These are phyloP conservation scores for Pygocentrus nattereri DNA, from an alignment of 2,797 vertebrate species.

Conservation along the genomic window DNA sequence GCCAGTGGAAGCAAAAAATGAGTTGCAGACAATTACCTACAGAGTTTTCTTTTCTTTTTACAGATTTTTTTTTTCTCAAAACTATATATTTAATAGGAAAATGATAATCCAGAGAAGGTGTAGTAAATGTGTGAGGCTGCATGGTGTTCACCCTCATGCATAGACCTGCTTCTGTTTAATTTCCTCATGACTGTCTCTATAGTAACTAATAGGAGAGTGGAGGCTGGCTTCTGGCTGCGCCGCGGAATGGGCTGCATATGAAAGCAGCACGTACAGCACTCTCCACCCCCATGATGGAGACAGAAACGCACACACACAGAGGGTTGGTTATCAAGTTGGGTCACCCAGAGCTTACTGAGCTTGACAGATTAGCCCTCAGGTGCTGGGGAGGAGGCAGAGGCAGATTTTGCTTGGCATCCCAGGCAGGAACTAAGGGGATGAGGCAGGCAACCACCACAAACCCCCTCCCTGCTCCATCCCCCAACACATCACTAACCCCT, in stretches of 20 bases:
- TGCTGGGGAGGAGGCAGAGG: slow-evolving; percentile 68
- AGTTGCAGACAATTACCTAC: background rate
- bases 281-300: slow-evolving; percentile 44
- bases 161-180: slow-evolving; percentile 52
- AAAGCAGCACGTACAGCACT: slow-evolving; percentile 45
- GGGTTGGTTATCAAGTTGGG: slow-evolving; percentile 50
- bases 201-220: slow-evolving; percentile 50
- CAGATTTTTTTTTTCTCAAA: background rate
- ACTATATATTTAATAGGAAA: slow-evolving; percentile 7
- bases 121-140: slow-evolving; percentile 35
- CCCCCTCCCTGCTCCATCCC: slow-evolving; percentile 68
- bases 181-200: slow-evolving; percentile 53
- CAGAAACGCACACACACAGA: slow-evolving; percentile 17
- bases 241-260: slow-evolving; percentile 44
- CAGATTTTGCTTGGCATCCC: slow-evolving; percentile 81
- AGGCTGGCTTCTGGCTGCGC: slow-evolving; percentile 50
- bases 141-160: slow-evolving; percentile 30
- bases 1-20: background rate
- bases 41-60: background rate
- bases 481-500: slow-evolving; percentile 71
- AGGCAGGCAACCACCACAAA: slow-evolving; percentile 67
- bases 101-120: slow-evolving; percentile 11
- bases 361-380: slow-evolving; percentile 80
- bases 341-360: slow-evolving; percentile 70
- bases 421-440: slow-evolving; percentile 78